phyloP scores from a whole-genome alignment of 2,797 vertebrate genomes.

The Anguilla pacifica region DNA sequence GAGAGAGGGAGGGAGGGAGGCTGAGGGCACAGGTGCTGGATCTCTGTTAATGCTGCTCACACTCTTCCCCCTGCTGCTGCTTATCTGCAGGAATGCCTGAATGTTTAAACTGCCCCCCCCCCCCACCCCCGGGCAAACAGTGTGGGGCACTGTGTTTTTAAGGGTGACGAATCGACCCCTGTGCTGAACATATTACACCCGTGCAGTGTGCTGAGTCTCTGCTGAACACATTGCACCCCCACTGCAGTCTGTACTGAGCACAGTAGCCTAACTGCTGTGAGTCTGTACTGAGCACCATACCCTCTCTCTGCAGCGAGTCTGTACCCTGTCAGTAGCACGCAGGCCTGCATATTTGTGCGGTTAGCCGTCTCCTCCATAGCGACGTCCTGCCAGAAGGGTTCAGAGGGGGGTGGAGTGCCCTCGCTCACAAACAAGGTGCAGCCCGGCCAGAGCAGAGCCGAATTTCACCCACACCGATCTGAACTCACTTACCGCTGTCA shows the following conservation, averaged over 20 bases:
- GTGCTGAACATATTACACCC: slow-evolving; percentile 31
- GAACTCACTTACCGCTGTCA: slow-evolving; percentile 71
- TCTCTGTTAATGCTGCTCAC: slow-evolving; percentile 51
- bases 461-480: slow-evolving; percentile 68
- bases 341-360: background rate
- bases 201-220: slow-evolving; percentile 37
- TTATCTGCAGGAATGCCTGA: slow-evolving; percentile 72
- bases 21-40: slow-evolving; percentile 14
- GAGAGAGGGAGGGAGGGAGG: slow-evolving; percentile 33
- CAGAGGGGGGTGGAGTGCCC: background rate
- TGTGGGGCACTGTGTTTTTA: background rate
- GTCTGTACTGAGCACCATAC: slow-evolving; percentile 40
- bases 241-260: slow-evolving; percentile 29
- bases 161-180: slow-evolving; percentile 9
- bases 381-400: slow-evolving; percentile 9
- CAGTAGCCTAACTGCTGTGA: slow-evolving; percentile 48
- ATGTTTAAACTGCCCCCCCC: slow-evolving; percentile 70
- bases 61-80: slow-evolving; percentile 58
- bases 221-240: background rate
- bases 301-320: background rate
- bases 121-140: slow-evolving; percentile 39
- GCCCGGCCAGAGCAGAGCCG: slow-evolving; percentile 50
- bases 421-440: slow-evolving; percentile 43
- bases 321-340: slow-evolving; percentile 20
- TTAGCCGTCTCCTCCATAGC: background rate